Conservation (phyloP, 2,888 invertebrate genomes). For the Trachelus iudaicus region DNA sequence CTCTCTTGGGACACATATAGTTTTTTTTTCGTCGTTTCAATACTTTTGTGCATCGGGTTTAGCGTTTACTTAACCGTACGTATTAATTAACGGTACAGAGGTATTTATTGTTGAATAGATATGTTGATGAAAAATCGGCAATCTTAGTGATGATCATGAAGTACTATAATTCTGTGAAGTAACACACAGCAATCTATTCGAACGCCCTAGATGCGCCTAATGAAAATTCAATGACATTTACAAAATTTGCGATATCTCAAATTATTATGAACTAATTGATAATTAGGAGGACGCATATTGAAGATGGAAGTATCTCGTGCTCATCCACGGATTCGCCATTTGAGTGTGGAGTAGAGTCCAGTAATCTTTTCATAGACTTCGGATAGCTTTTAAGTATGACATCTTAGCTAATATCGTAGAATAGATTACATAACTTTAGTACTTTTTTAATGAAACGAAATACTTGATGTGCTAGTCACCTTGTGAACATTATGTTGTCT, state of each 20-base stretch:
- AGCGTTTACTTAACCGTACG: not conserved
- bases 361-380: constrained; percentile 1
- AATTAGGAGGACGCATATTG: not conserved
- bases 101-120: constrained; percentile 1
- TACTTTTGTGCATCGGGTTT: not conserved
- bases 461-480: constrained; percentile 5
- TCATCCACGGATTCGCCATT: not conserved
- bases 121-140: not conserved
- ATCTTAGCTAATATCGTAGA: constrained; percentile 4
- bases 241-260: not conserved
- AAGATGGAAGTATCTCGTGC: not conserved
- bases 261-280: not conserved
- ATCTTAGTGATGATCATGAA: not conserved
- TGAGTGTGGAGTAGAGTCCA: constrained; percentile 1
- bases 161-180: not conserved
- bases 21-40: not conserved
- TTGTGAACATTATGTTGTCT: not conserved
- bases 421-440: constrained; percentile 3
- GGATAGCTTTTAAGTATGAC: not conserved
- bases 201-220: not conserved
- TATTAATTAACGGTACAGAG: not conserved
- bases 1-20: not conserved
- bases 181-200: not conserved
- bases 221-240: not conserved
- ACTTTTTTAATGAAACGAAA: constrained; percentile 6